Evolutionary conservation across 2,888 invertebrate species (phyloP), one percentile per base, ranked within the genome.

Genomic region (Nematopogon swammerdamellus): DNA sequence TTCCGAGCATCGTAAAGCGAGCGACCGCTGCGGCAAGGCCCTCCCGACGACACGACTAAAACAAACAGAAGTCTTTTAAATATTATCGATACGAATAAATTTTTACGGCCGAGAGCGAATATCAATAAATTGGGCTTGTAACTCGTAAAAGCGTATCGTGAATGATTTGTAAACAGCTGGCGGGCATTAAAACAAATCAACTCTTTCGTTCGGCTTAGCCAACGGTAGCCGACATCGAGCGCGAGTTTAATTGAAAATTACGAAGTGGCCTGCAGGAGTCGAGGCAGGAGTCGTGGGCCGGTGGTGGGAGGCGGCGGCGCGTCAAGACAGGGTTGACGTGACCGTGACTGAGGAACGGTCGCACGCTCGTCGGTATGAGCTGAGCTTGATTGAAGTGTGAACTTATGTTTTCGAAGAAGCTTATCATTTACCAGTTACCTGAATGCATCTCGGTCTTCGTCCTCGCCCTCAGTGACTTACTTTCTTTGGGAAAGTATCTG

Each of bases 91-190:
- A 71, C 67, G 68, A 70, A 75, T 76, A 75, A 74, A 76, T 75
- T 72, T n/a, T 72, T 70, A 64, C 61, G 67, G 61, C 65, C 64
- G 63, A 64, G 69, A 72, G 72, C 65, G 67, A 70, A 71, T 71
- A 72, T 70, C 69, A 68, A 74, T 75, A 77, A 75, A 75, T 77
- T 74, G 72, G 70, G 73, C 71, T 69, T 67, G 70, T 66, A 63
- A 71, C 69, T 69, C 68, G 66, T 76, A 74, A 75, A 75, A 75
- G 74, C 72, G 71, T 74, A 73, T 74, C 70, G 72, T 74, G 72
- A 73, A 74, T 76, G 72, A 72, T 70, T 50, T 73, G 72, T 76
- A 74, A 75, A 73, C 74, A 73, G 75, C 76, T 72, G 68, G 72
- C 69, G 75, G 77, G 73, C 73, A 70, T 72, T 71, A 73, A 72